phyloP scores from a whole-genome alignment of 2,797 vertebrate species.

The Parauchenoglanis ngamensis region DNA sequence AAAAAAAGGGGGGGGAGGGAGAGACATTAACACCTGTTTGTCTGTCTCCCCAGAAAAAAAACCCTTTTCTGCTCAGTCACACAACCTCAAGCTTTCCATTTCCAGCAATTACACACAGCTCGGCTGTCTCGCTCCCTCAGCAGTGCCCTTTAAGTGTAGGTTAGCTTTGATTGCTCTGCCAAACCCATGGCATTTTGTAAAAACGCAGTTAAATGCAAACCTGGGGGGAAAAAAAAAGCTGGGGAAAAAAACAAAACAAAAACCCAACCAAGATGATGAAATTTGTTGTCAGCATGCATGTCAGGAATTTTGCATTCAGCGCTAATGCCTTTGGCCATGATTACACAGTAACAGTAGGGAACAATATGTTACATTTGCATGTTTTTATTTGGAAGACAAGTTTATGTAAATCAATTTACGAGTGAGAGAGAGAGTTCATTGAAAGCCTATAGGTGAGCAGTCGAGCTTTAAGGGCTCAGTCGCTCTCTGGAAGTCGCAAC shows the following conservation, averaged over 20 bases:
- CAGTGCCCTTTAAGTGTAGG: slow-evolving; percentile 30
- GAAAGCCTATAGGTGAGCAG: not conserved
- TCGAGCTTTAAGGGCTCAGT: not conserved
- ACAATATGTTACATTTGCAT: slow-evolving; percentile 5
- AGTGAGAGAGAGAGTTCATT: not conserved
- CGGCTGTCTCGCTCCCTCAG: slow-evolving; percentile 39
- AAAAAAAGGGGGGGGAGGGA: not conserved
- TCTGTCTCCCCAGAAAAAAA: slow-evolving; percentile 65
- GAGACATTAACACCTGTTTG: slow-evolving; percentile 66
- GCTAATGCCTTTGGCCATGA: not conserved
- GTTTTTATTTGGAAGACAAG: not conserved
- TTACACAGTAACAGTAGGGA: not conserved
- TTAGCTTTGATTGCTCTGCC: slow-evolving; percentile 31
- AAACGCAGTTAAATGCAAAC: slow-evolving; percentile 26
- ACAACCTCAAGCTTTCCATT: slow-evolving; percentile 63
- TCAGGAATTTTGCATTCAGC: not conserved
- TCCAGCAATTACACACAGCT: slow-evolving; percentile 62
- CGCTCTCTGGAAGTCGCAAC: not conserved
- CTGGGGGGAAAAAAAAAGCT: not conserved
- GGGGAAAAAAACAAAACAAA: not conserved
- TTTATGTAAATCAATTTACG: not conserved
- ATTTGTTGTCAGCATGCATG: not conserved
- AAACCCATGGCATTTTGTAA: slow-evolving; percentile 35
- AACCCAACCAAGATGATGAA: not conserved
- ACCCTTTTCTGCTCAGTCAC: slow-evolving; percentile 63